phyloP scores from a whole-genome alignment of 2,797 vertebrate species.

The Semaprochilodus insignis region DNA sequence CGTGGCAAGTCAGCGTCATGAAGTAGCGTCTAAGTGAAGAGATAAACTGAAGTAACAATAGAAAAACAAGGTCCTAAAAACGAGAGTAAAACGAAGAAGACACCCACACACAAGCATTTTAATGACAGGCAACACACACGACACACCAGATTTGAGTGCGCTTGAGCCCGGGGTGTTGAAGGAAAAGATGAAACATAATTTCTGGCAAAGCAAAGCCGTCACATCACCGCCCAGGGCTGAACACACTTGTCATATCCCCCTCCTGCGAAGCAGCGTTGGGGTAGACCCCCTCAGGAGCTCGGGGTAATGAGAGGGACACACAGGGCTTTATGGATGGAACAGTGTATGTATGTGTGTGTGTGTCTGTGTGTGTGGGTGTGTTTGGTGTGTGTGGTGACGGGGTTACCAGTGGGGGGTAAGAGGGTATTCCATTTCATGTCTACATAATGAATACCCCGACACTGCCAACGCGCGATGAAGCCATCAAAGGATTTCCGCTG shows the following conservation, averaged over 20 bases:
- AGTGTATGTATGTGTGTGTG: too few species aligned
- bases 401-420: conserved; percentile 37
- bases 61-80: not conserved
- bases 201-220: conserved; percentile 12
- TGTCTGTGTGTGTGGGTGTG: not conserved
- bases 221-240: conserved; percentile 12
- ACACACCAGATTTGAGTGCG: not conserved
- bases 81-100: not conserved
- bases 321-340: conserved; percentile 13
- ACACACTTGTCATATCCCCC: conserved; percentile 42
- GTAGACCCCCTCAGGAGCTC: conserved; percentile 45
- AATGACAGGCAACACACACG: conserved; percentile 2
- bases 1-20: too few species aligned
- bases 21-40: too few species aligned
- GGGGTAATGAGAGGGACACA: conserved; percentile 48
- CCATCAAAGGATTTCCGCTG: conserved; percentile 11
- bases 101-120: not conserved
- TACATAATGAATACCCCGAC: conserved; percentile 45
- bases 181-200: conserved; percentile 33
- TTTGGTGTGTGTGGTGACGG: not conserved
- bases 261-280: conserved; percentile 27
- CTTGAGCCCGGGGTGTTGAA: not conserved
- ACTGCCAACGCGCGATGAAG: conserved; percentile 35
- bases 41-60: not conserved
- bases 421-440: conserved; percentile 36